Evolutionary conservation across 2,888 invertebrate genomes (phyloP), one percentile per base, ranked within the genome.

Genomic region (Andrena minutula): DNA sequence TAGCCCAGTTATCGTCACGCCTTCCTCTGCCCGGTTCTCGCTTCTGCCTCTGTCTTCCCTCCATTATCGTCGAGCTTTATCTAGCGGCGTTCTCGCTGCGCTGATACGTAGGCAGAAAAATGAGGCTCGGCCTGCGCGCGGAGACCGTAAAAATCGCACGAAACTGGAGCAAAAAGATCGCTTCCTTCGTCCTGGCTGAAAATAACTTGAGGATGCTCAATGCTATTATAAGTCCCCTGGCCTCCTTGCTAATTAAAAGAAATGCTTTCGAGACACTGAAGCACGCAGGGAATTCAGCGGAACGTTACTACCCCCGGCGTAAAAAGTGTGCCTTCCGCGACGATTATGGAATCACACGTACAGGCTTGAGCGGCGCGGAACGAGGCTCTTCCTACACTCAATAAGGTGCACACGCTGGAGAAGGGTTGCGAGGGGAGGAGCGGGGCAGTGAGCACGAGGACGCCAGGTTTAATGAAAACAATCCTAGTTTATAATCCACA

Each of bases 401-500:
- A 88, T 79, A 82, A 87, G 76, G 68, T 77, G 64, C 81, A 78
- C 84, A 69, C 75, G 66, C 47, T 66, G 35, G 28, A 75, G 71
- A 75, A 70, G 84, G 78, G 68, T 70, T 70, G 74, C 23, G 28
- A 58, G 6, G 56, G 35, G 23, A 12, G 56, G 28, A 26, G 20
- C 70, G 35, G 26, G 60, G 32, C 23, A n/a, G 56, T n/a, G 83
- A 72, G 69, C 73, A 41, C 53, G 66, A 1, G 78, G 78, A 77
- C 68, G 61, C 72, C 76, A 56, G 79, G 83, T 87, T 87, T 87
- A 87, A 87, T 87, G 92, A 92, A 92, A 92, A 92, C 92, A 92
- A 92, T 92, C 91, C 90, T 90, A 89, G 90, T 91, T 91, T 92
- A 91, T 92, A 92, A 92, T 92, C 90, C 89, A 85, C 90, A 85